Evolutionary conservation across 2,888 invertebrate genomes (phyloP), one percentile per base, ranked within the genome.

Genomic region (Andrena trimmerana): DNA sequence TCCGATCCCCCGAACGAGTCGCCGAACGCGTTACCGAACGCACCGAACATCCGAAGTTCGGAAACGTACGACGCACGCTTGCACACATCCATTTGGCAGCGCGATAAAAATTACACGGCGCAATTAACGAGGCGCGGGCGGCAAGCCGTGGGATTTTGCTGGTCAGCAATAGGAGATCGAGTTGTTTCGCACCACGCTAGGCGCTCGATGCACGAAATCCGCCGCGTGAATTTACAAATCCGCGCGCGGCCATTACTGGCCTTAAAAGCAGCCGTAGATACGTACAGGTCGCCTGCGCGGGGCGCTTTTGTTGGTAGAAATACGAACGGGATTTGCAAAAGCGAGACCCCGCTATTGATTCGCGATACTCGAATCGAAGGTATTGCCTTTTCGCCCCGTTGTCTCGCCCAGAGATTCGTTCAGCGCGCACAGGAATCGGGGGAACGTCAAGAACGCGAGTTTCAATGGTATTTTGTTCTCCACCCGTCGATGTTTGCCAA

Each of bases 141-240:
- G 54, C 60, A 78, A 80, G 78, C 78, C 33, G 66, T 20, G 52
- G 79, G 81, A 87, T 86, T 80, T 84, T 36, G 63, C 24, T 57
- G 48, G 52, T 36, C 57, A 33, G 42, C 73, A 60, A 54, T 74
- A 36, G 68, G 60, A 36, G 67, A 24, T 24, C 67, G 27, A 42
- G 76, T 86, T 81, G 81, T 78, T 78, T 59, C 48, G 68, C 67
- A 66, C 79, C 69, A 78, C 80, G 36, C 78, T 13, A 48, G 70
- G 70, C 73, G 73, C 67, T 72, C 79, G 63, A 84, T 79, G 50
- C 78, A 52, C n/a, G 79, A 87, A 79, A 87, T 82, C 84, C 81
- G 62, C 78, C 78, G 71, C 76, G 72, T 67, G 79, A 81, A 87
- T 87, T 84, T 86, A 87, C 87, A 87, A 87, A 86, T 87, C 84